Base-by-base conservation (phyloP, 2,113 vertebrate genomes). In the Nycticorax nycticorax region DNA sequence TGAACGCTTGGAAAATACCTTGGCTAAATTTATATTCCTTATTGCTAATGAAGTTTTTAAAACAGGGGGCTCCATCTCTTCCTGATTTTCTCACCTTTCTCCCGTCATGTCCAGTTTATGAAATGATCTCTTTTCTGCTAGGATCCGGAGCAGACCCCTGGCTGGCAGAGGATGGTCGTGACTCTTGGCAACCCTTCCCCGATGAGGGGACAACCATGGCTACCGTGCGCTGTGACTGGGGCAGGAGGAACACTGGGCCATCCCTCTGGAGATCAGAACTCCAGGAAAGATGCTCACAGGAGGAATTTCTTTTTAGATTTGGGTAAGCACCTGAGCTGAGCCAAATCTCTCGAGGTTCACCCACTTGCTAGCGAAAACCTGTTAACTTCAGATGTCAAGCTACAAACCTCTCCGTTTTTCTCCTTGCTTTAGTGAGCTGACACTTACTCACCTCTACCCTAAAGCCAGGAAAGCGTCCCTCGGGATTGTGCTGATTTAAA, bases 401-500 rank as follows among this genome's bases (percentile, higher is more conserved):
- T 72, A 72, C 39, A 43, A 64, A 97, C 63, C 33, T 57, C 78
- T 57, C 30, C 17, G 13, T 66, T 94, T 88, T 62, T 83, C 48
- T 80, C 67, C 41, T 89, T 39, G 15, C 53, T 82, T 73, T 32
- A 57, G 23, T 68, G 78, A 92, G 74, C 28, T 94, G 92, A 89
- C 82, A 59, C 69, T 89, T 45, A 12, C 72, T 95, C 66, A 87
- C 85, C 74, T 93, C 85, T 45, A 89, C 60, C 67, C 77, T 64
- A 85, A 91, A 91, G 64, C 45, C 88, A 89, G 71, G 32, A 74
- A 75, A 88, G 39, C 37, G 95, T 84, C 93, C 71, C 68, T 60
- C 5, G 5, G 71, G 64, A 87, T 94, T 95, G 59, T 91, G 55
- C 32, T 47, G 33, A 94, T 96, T 92, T 95, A 71, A 80, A 92